Percentiles rank a stretch among this genome's conserved stretches.
phyloP scores from a whole-genome alignment of 2,888 invertebrate genomes.

The Amaurobius ferox region DNA sequence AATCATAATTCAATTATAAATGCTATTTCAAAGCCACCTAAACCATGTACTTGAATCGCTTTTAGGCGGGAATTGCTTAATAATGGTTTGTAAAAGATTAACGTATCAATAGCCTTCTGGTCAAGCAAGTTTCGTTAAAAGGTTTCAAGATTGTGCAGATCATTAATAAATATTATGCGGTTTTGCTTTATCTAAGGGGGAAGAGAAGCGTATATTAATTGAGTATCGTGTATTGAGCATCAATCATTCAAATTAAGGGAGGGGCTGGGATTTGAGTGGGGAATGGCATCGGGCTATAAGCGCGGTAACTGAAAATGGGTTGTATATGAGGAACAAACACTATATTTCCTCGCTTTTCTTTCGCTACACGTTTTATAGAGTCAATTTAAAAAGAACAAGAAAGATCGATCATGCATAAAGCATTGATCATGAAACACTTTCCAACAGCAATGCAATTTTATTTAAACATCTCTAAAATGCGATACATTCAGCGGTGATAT shows the following conservation, averaged over 20 bases:
- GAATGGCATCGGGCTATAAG: neutral
- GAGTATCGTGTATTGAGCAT: neutral
- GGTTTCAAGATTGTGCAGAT: neutral
- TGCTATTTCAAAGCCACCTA: neutral
- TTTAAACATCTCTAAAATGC: too few relatives aligned
- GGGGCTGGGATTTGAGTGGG: neutral
- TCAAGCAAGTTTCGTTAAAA: neutral
- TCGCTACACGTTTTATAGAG: too few relatives aligned
- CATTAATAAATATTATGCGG: conserved; percentile 4
- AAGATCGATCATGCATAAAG: too few relatives aligned
- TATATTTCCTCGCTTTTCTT: too few relatives aligned
- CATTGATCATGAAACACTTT: too few relatives aligned
- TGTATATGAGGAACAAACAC: too few relatives aligned
- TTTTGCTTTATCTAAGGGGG: neutral
- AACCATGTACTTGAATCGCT: neutral
- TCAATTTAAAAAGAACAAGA: too few relatives aligned
- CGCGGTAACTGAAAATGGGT: too few relatives aligned
- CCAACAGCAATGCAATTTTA: too few relatives aligned
- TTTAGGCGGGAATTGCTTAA: neutral
- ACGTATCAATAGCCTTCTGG: neutral
- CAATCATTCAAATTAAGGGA: neutral
- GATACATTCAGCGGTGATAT: too few relatives aligned
- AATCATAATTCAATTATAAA: too few relatives aligned
- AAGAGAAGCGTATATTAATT: neutral
- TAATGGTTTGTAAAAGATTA: neutral